Percentiles rank a stretch among this genome's conserved stretches.
These are phyloP conservation scores for Manis crassicaudata DNA, from an alignment of 2,797 vertebrate genomes.

Conservation along the genomic window DNA sequence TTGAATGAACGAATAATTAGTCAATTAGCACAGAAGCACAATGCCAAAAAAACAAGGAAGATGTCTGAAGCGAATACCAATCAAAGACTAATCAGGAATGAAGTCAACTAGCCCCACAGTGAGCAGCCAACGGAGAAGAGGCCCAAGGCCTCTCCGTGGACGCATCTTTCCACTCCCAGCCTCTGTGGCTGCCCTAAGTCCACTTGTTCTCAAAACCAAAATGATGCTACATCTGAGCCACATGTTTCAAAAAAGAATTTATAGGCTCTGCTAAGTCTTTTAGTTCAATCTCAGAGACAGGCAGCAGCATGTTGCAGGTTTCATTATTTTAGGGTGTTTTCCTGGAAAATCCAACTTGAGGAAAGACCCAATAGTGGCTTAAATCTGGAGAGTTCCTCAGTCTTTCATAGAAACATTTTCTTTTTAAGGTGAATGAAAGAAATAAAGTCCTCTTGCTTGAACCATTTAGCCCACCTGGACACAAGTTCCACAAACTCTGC, in stretches of 20 bases:
- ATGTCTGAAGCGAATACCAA: neutral
- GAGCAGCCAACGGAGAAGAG: accelerated
- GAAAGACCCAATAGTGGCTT: neutral
- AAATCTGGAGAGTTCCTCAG: neutral
- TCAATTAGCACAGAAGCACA: neutral
- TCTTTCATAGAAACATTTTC: neutral
- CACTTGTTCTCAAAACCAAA: neutral
- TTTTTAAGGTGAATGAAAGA: neutral
- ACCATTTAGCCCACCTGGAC: neutral
- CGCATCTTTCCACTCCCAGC: neutral
- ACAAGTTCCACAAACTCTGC: too few relatives aligned
- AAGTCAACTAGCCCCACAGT: too few relatives aligned
- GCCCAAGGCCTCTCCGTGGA: neutral
- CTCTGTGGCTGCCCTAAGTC: neutral
- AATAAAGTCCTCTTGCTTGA: neutral
- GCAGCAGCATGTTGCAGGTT: neutral
- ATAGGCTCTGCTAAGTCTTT: neutral
- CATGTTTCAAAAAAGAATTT: neutral
- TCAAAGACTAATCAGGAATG: neutral
- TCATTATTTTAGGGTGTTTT: neutral
- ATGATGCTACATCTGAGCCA: too few relatives aligned
- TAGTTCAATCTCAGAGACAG: neutral
- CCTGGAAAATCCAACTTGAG: neutral
- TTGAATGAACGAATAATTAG: neutral
- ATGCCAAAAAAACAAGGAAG: neutral